These are phyloP conservation scores for Lepus timidus DNA, from an alignment of 2,113 vertebrate genomes.

Conservation along the genomic window DNA sequence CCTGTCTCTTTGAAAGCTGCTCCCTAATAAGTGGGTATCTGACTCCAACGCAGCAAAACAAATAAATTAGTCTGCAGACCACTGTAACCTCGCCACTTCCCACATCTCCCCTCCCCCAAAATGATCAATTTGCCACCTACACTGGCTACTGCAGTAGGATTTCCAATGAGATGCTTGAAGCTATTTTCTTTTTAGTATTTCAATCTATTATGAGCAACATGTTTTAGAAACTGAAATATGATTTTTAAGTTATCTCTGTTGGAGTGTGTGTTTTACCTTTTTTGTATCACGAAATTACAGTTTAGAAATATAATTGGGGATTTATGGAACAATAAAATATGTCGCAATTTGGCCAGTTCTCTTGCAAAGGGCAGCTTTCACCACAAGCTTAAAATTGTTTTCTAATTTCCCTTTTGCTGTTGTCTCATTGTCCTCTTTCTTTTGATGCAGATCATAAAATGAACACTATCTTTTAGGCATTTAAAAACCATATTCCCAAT, in stretches of 20 bases:
- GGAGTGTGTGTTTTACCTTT: neutral
- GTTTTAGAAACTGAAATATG: neutral
- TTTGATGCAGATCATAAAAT: constrained; percentile 82
- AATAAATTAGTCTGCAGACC: constrained; percentile 66
- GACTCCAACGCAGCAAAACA: constrained; percentile 61
- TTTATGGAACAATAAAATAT: constrained; percentile 53
- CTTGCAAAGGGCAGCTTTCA: constrained; percentile 80
- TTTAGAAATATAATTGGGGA: constrained; percentile 15
- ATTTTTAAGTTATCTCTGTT: constrained; percentile 28
- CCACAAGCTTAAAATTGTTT: constrained; percentile 83
- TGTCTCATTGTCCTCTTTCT: constrained; percentile 76
- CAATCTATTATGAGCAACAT: neutral
- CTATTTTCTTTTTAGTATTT: neutral
- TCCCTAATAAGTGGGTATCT: constrained; percentile 67
- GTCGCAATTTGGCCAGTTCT: constrained; percentile 78
- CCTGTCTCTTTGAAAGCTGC: constrained; percentile 72
- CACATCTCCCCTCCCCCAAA: neutral
- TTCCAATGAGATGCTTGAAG: neutral
- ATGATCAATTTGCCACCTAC: constrained; percentile 17
- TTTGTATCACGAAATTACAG: neutral
- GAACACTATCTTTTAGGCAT: constrained; percentile 77
- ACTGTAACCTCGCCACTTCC: neutral
- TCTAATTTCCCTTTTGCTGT: constrained; percentile 83
- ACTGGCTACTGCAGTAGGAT: neutral
- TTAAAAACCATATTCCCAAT: constrained; percentile 83